Evolutionary conservation across 2,797 vertebrate genomes (phyloP), one percentile per base, ranked within the genome.

Genomic region (Serranus cabrilla): DNA sequence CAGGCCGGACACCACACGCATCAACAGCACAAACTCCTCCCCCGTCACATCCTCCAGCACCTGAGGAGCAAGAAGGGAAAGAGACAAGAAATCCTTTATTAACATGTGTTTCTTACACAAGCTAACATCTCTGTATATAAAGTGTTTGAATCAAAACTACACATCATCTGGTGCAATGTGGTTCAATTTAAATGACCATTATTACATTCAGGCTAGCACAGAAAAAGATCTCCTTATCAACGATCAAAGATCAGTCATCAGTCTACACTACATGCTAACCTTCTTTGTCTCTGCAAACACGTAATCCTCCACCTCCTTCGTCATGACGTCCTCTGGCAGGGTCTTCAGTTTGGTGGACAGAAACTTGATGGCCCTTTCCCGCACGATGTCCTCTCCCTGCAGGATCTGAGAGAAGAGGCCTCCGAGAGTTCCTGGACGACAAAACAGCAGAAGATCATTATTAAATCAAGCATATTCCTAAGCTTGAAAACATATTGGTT

Each of bases 321-420:
- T 98, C 96, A 99, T 94, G 40, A 97, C 94, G 3, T 99, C 98
- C 69, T 99, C 98, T 2, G 98, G 92, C 63, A 99, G 91, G 0
- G 95, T 96, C 93, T 97, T 99, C 79, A 99, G 93, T 88, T 99
- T 99, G 66, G 93, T 91, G 8, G 97, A 97, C 27, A 99, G 96
- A 79, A 99, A 99, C 91, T 98, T 99, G 80, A 99, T 99, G 77
- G 98, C 98, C 80, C 97, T 80, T 71, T 99, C 98, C 74, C 98
- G 94, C 43, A 99, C 98, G 20, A 99, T 96, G 87, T 99, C 98
- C 78, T 99, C 98, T 51, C 98, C 98, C 81, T 99, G 98, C 85
- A 99, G 96, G 91, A 99, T 98, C 73, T 99, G 98, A 78, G 97
- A 98, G 89, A 99, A 99, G 66, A 99, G 96, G 23, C 98, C 98